Conservation (phyloP, 2,113 vertebrate species). For the Mola mola region DNA sequence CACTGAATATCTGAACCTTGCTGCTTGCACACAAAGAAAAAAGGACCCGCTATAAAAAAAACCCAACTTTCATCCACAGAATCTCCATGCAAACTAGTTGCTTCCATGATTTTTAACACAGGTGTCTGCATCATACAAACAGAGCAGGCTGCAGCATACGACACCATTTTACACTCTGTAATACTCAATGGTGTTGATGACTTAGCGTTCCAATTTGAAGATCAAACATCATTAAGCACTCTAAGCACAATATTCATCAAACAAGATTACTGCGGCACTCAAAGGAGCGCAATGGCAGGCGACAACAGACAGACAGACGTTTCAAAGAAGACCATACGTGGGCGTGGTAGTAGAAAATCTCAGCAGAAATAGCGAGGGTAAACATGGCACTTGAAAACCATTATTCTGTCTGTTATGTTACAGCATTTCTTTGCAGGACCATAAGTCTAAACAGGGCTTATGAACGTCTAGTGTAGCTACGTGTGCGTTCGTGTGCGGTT, state of each 20-base stretch:
- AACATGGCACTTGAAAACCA: constrained; percentile 54
- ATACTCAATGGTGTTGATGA: constrained; percentile 47
- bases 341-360: constrained; percentile 54
- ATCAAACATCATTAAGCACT: constrained; percentile 74
- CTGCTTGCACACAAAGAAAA: too few species aligned
- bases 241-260: constrained; percentile 75
- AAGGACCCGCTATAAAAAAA: too few species aligned
- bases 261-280: constrained; percentile 69
- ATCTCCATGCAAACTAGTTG: not conserved
- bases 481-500: constrained; percentile 19
- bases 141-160: not conserved
- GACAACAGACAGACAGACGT: constrained; percentile 53
- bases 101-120: constrained; percentile 4
- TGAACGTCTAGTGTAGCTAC: constrained; percentile 5
- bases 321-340: constrained; percentile 55
- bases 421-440: constrained; percentile 33
- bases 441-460: constrained; percentile 25
- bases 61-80: too few species aligned
- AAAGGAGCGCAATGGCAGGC: constrained; percentile 46
- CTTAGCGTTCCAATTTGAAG: constrained; percentile 71
- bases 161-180: constrained; percentile 33
- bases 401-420: constrained; percentile 59
- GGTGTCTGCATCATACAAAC: not conserved
- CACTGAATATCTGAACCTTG: too few species aligned
- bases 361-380: constrained; percentile 51